These are phyloP conservation scores for Lophotriccus pileatus DNA, from an alignment of 2,797 vertebrate genomes.

Conservation along the genomic window DNA sequence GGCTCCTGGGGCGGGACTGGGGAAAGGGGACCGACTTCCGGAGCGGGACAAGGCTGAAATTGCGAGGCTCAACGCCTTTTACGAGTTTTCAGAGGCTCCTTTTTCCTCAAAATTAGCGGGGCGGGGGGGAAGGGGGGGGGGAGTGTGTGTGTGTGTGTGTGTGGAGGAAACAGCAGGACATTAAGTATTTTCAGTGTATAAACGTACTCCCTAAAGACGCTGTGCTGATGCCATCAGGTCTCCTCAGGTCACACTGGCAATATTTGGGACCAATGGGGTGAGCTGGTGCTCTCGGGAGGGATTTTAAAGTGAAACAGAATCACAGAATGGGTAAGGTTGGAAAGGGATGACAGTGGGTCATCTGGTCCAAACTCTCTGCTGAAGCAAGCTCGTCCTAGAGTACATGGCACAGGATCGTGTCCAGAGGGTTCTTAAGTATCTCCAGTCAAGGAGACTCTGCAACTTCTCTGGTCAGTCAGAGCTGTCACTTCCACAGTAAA, in stretches of 20 bases:
- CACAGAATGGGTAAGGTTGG: not conserved
- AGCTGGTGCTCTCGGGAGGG: not conserved
- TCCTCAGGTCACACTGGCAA: not conserved
- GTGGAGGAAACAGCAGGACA: too few relatives aligned
- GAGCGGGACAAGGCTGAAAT: not conserved
- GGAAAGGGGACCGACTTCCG: too few relatives aligned
- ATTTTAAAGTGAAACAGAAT: not conserved
- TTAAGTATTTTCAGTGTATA: not conserved
- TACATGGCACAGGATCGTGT: too few relatives aligned
- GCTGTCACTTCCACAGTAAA: not conserved
- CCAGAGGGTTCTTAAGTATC: too few relatives aligned
- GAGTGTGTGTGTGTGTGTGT: too few relatives aligned
- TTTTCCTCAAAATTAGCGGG: rapidly evolving
- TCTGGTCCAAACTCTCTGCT: not conserved
- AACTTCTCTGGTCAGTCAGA: not conserved
- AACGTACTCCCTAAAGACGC: not conserved
- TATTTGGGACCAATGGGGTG: not conserved
- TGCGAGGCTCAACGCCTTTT: rapidly evolving
- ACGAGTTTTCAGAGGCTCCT: not conserved
- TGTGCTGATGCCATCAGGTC: too few relatives aligned
- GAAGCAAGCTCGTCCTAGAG: not conserved
- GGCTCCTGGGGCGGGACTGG: not conserved
- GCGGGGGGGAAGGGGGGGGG: rapidly evolving
- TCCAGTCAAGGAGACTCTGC: not conserved
- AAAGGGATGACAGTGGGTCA: not conserved